Evolutionary conservation across 2,113 vertebrate species (phyloP).

Genomic region (Aix galericulata): DNA sequence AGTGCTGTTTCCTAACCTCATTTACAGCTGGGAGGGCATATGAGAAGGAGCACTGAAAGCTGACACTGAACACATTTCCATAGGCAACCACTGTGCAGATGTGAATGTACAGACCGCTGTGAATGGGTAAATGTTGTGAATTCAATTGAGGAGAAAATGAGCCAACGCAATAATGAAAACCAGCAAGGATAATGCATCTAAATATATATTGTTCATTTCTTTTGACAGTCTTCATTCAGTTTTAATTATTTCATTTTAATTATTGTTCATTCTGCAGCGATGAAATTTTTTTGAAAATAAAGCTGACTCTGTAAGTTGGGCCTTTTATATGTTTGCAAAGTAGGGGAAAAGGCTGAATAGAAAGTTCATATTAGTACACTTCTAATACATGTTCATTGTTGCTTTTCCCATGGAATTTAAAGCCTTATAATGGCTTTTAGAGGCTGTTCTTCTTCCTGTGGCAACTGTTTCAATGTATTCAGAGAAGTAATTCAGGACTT

Average conservation of each 20-base stretch:
- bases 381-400: background rate
- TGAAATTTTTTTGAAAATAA: background rate
- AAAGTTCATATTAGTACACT: background rate
- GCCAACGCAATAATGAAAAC: slow-evolving; percentile 12
- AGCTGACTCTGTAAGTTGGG: background rate
- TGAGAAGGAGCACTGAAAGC: slow-evolving; percentile 20
- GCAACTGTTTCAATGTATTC: background rate
- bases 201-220: background rate
- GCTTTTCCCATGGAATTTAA: background rate
- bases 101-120: background rate
- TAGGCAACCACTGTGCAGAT: background rate
- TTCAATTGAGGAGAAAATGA: slow-evolving; percentile 32
- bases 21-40: slow-evolving; percentile 43
- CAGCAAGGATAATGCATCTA: background rate
- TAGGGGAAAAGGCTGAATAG: background rate
- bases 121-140: slow-evolving; percentile 1
- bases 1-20: slow-evolving; percentile 20
- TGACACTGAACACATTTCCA: background rate
- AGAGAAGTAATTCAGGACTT: background rate
- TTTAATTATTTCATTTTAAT: background rate
- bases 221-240: background rate
- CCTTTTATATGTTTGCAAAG: background rate
- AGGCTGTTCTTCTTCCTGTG: background rate
- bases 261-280: background rate
- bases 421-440: background rate